Percentiles rank a stretch among this genome's conserved stretches.
Evolutionary conservation across 2,797 vertebrate genomes (phyloP).

Genomic region (Orestias chungarensis): DNA sequence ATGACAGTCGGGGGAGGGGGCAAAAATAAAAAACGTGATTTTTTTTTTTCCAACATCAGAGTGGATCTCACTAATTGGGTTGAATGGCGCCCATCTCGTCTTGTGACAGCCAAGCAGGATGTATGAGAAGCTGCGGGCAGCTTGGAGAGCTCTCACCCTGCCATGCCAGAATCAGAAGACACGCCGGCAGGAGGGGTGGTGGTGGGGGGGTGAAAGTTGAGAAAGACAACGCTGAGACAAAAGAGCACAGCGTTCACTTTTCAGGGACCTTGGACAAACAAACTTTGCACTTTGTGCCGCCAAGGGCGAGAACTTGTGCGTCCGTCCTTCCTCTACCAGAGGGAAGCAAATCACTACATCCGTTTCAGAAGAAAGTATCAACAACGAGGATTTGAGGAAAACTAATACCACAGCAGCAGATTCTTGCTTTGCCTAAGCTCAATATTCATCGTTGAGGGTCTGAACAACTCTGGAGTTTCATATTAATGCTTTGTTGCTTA

Average conservation of each 20-base stretch:
- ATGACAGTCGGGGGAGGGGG: constrained; percentile 85
- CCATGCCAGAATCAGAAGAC: constrained; percentile 72
- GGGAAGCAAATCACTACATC: constrained; percentile 1
- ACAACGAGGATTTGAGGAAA: constrained; percentile 7
- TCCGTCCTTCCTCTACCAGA: constrained; percentile 43
- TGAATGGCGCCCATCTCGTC: constrained; percentile 74
- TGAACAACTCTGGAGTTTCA: not conserved
- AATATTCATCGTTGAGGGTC: not conserved
- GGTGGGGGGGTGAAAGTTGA: constrained; percentile 49
- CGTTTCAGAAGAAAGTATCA: constrained; percentile 18
- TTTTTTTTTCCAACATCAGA: constrained; percentile 79
- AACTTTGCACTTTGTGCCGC: constrained; percentile 60
- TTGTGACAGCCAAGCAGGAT: constrained; percentile 77
- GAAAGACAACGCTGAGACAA: constrained; percentile 66
- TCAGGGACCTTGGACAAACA: constrained; percentile 68
- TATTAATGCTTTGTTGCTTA: not conserved
- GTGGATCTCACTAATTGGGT: constrained; percentile 84
- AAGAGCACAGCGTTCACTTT: constrained; percentile 62
- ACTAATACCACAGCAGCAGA: not conserved
- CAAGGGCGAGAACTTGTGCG: constrained; percentile 41
- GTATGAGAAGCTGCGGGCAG: constrained; percentile 75
- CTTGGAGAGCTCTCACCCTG: constrained; percentile 73
- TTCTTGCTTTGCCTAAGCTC: not conserved
- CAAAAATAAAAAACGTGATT: constrained; percentile 81
- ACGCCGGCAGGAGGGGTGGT: constrained; percentile 53